Conservation (phyloP, 1,140 invertebrate genomes). For the Gryllus bimaculatus region DNA sequence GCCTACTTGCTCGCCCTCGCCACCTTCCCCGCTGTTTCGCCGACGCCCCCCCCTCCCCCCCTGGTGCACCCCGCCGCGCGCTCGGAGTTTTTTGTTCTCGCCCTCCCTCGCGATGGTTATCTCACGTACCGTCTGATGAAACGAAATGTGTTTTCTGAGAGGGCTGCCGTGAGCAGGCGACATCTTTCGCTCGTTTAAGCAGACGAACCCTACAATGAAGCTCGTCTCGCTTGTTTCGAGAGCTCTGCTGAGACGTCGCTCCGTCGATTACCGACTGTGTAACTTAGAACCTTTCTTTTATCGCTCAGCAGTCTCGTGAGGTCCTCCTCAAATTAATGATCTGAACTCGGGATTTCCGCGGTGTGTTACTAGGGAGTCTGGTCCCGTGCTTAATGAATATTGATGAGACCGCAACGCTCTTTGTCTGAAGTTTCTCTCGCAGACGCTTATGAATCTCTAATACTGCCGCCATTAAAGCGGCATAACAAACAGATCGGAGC, state of each 20-base stretch:
- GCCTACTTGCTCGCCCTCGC: background rate
- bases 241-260: background rate
- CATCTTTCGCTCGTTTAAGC: background rate
- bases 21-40: background rate
- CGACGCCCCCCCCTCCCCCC: background rate
- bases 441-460: background rate
- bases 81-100: no score
- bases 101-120: background rate
- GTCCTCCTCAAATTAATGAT: background rate
- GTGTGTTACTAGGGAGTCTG: background rate
- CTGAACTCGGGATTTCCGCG: background rate
- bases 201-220: background rate
- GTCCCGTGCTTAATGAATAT: background rate
- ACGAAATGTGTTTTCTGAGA: background rate
- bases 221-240: background rate
- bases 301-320: background rate
- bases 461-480: background rate
- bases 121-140: background rate
- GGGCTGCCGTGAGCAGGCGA: background rate
- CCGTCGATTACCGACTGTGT: no score
- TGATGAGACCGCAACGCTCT: background rate
- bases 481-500: background rate
- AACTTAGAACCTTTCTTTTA: background rate
- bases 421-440: background rate
- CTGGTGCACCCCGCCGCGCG: no score